Base-by-base conservation (phyloP, 2,797 vertebrate species). In the Pelodytes ibericus region DNA sequence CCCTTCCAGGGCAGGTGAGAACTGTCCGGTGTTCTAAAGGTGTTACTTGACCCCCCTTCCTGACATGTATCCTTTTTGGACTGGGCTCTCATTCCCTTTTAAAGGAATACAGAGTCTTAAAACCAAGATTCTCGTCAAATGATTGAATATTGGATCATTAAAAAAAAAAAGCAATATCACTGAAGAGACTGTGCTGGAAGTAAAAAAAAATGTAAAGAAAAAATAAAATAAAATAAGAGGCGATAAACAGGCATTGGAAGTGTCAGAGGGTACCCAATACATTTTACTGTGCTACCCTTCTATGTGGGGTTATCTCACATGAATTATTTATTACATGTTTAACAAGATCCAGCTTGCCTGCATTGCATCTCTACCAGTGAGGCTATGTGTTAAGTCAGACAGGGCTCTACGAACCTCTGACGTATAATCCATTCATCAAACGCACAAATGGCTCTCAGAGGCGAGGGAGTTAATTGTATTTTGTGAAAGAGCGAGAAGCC, bases 391-490 rank as follows among this genome's bases (percentile, higher is more conserved):
- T 41, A 73, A 61, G 62, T 73, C 44, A 60, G 56, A 68, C 68
- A 51, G 61, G 30, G 67, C 62, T 66, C 41, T 39, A 27, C n/a
- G 62, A 73, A 68, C 69, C 56, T 57, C 25, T 73, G 71, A 73
- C 71, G 63, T 73, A 6, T 68, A 73, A 79, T 79, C 76, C 71
- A 79, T 79, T 79, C 76, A 79, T 79, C 76, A 79, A 67, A 60
- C 31, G 63, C 70, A 79, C 71, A 79, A 79, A 73, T 79, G 71
- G 71, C 63, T 79, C 71, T 79, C 71, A 73, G 30, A 65, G 72
- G 22, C 41, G 15, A 65, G 75, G 51, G 63, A 70, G 59, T 92
- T 93, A 92, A 92, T 91, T 90, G 83, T 83, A 84, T 85, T 85
- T 86, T 80, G 81, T 49, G 85, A 84, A 83, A 79, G 82, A 81